Conservation (phyloP, 2,797 vertebrate species). For the Varecia variegata region DNA sequence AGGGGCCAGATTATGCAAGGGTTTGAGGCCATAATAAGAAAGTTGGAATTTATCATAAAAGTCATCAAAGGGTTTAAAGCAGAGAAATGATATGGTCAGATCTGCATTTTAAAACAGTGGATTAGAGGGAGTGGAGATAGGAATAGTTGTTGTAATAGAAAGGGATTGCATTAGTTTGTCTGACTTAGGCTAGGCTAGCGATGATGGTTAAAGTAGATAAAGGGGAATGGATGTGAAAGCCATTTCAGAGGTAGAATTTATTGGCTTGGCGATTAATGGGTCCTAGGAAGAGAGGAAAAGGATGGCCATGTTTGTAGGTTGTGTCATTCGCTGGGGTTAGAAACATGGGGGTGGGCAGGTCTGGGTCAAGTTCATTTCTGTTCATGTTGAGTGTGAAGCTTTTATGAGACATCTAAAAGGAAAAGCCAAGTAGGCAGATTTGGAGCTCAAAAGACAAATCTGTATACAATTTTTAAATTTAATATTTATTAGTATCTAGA, state of each 20-base stretch:
- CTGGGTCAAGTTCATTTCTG: background rate
- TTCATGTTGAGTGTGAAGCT: background rate
- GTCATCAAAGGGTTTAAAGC: constrained; percentile 26
- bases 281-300: background rate
- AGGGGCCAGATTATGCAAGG: background rate
- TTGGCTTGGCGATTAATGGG: background rate
- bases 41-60: constrained; percentile 38
- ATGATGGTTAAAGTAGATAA: background rate
- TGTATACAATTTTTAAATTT: background rate
- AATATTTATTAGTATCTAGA: background rate
- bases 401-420: background rate
- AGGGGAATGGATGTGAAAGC: background rate
- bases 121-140: background rate
- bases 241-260: background rate
- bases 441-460: background rate
- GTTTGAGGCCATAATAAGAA: background rate
- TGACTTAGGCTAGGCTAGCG: background rate
- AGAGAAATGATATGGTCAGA: background rate
- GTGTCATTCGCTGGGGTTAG: background rate
- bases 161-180: background rate
- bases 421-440: background rate
- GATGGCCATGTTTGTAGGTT: background rate
- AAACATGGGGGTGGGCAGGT: background rate
- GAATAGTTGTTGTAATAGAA: background rate
- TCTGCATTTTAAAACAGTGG: background rate